Conservation (phyloP, 2,888 invertebrate genomes). For the Tigriopus californicus region DNA sequence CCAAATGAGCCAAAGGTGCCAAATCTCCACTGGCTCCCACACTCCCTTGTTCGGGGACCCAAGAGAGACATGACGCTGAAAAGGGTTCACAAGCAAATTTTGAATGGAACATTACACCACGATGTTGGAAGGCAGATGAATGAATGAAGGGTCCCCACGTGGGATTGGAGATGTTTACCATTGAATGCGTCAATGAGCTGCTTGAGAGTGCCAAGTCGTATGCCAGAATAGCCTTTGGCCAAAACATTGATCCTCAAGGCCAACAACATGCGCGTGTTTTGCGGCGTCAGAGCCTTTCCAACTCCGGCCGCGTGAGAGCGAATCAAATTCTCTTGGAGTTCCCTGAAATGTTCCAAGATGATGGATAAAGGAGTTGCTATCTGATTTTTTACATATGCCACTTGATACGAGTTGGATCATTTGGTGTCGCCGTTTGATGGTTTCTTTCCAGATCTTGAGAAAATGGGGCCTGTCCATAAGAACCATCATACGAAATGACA, state of each 20-base stretch:
- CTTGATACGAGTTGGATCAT: too few relatives aligned
- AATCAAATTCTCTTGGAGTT: conserved; percentile 42
- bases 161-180: conserved; percentile 27
- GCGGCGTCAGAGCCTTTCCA: conserved; percentile 38
- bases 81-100: conserved; percentile 12
- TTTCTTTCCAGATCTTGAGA: too few relatives aligned
- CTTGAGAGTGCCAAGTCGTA: conserved; percentile 36
- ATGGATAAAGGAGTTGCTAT: background rate
- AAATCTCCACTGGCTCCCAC: conserved; percentile 48
- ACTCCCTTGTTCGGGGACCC: conserved; percentile 46
- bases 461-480: too few relatives aligned
- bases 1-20: conserved; percentile 43
- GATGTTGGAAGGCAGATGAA: too few relatives aligned
- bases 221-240: conserved; percentile 46
- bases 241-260: conserved; percentile 44
- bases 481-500: too few relatives aligned
- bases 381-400: background rate
- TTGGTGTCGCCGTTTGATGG: too few relatives aligned
- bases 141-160: too few relatives aligned
- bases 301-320: conserved; percentile 45
- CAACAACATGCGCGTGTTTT: conserved; percentile 40
- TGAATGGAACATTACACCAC: background rate
- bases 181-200: conserved; percentile 43
- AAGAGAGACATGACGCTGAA: conserved; percentile 41
- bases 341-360: conserved; percentile 25